Percentiles rank a stretch among this genome's conserved stretches.
phyloP scores from a whole-genome alignment of 1,140 invertebrate genomes.

The Lepidostoma basale region DNA sequence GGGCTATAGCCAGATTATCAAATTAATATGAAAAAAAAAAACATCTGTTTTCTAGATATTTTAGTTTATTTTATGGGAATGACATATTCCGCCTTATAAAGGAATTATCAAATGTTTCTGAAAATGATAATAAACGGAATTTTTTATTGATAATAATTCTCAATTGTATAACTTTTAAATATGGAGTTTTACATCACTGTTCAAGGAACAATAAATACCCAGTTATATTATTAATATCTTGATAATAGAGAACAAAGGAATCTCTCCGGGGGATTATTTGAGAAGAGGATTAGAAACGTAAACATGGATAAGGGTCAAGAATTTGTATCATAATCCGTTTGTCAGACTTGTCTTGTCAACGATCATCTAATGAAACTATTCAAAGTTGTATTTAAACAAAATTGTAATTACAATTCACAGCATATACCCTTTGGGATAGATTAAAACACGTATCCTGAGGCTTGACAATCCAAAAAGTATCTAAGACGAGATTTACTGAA shows the following conservation, averaged over 20 bases:
- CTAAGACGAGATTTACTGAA: too few species aligned
- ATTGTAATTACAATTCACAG: too few species aligned
- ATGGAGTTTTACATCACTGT: neutral
- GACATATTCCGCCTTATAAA: neutral
- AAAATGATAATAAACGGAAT: neutral
- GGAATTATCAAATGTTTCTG: neutral
- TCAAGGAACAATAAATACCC: neutral
- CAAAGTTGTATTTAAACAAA: too few species aligned
- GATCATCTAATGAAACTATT: too few species aligned
- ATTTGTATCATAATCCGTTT: slow-evolving; percentile 42
- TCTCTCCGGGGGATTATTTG: slow-evolving; percentile 11
- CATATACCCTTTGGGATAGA: too few species aligned
- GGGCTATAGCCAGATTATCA: too few species aligned
- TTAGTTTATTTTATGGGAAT: neutral
- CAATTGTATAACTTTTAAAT: neutral
- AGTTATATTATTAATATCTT: neutral
- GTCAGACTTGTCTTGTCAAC: too few species aligned
- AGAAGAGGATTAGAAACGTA: slow-evolving; percentile 30
- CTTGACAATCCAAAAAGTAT: too few species aligned
- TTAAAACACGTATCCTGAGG: too few species aligned
- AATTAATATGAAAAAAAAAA: too few species aligned
- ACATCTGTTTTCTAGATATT: too few species aligned
- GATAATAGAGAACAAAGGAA: neutral
- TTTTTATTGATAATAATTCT: neutral
- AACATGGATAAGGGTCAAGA: slow-evolving; percentile 45